These are phyloP conservation scores for Elaphurus davidianus DNA, from an alignment of 2,113 vertebrate genomes.

Conservation along the genomic window DNA sequence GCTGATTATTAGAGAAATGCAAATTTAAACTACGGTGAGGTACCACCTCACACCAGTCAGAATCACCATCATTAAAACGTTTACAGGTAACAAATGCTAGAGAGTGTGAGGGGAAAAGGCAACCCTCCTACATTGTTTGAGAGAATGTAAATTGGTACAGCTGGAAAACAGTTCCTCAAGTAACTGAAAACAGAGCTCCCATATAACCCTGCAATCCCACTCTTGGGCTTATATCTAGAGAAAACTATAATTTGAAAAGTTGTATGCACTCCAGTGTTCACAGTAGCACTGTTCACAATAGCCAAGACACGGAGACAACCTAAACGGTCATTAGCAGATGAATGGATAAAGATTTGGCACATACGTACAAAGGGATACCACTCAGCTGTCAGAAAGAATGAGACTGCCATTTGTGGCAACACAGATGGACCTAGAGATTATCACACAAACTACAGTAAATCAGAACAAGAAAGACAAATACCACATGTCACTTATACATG, in stretches of 20 bases:
- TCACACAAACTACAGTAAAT: neutral
- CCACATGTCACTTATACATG: neutral
- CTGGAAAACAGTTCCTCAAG: neutral
- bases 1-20: neutral
- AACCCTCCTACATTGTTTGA: neutral
- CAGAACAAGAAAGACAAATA: neutral
- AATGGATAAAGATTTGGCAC: neutral
- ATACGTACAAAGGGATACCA: neutral
- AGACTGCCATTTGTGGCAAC: neutral
- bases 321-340: neutral
- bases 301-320: neutral
- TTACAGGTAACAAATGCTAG: neutral
- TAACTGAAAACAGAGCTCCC: neutral
- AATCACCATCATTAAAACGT: neutral
- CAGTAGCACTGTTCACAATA: neutral
- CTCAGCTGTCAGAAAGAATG: neutral
- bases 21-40: neutral
- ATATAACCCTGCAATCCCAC: neutral
- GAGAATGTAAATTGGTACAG: neutral
- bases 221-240: neutral
- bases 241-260: neutral
- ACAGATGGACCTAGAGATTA: neutral
- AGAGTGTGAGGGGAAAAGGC: neutral
- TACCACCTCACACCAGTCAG: neutral
- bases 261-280: neutral